A percentile compares a stretch with the other conserved stretches of the same genome.
Evolutionary conservation across 2,888 invertebrate genomes (phyloP).

Genomic region (Cheilosia pagana): DNA sequence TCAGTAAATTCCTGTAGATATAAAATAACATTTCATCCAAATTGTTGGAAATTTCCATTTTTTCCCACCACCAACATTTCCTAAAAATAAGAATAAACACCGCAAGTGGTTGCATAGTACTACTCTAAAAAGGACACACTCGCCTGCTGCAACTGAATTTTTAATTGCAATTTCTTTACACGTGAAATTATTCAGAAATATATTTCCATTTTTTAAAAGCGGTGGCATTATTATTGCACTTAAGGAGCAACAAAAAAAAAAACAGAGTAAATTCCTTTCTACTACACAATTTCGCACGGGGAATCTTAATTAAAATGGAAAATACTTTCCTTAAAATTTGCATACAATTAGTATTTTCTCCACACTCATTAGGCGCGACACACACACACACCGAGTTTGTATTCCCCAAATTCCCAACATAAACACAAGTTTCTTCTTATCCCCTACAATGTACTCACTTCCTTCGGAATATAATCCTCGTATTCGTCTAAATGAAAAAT

Average conservation of each 20-base stretch:
- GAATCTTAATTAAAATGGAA: slow-evolving; percentile 14
- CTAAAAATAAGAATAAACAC: not conserved
- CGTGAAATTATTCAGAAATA: not conserved
- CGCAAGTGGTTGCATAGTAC: not conserved
- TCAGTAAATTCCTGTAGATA: too few relatives aligned
- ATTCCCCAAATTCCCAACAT: slow-evolving; percentile 10
- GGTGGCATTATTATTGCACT: not conserved
- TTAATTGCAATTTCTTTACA: not conserved
- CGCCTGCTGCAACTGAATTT: not conserved
- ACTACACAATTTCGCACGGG: not conserved
- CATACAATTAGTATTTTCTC: slow-evolving; percentile 5
- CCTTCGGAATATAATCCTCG: not conserved
- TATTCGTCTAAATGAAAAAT: slow-evolving; percentile 17
- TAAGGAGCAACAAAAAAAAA: not conserved
- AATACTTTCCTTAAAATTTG: slow-evolving; percentile 2
- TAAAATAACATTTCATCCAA: too few relatives aligned
- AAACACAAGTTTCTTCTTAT: not conserved
- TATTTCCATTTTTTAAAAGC: not conserved
- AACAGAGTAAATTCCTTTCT: not conserved
- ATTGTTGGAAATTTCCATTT: too few relatives aligned
- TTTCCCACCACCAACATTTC: too few relatives aligned
- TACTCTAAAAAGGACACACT: not conserved
- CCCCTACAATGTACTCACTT: not conserved
- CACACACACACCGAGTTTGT: not conserved
- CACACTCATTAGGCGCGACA: slow-evolving; percentile 6